Evolutionary conservation across 2,888 invertebrate genomes (phyloP).

Genomic region (Thymelicus lineola): DNA sequence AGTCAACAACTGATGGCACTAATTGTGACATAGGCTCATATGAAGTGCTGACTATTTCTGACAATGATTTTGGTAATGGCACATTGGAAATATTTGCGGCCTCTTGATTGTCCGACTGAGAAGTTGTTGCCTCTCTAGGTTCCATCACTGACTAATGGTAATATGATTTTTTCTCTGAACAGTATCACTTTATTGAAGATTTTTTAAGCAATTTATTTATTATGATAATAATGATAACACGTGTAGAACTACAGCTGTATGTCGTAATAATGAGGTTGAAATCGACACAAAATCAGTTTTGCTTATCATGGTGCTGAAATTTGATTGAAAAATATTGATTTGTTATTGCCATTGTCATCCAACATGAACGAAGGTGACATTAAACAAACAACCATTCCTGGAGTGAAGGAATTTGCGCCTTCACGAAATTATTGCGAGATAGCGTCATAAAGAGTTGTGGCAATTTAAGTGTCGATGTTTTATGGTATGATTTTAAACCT

Average conservation of each 20-base stretch:
- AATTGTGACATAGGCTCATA: no score
- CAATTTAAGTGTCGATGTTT: no score
- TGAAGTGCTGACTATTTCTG: background rate
- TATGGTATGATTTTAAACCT: no score
- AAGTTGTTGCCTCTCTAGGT: background rate
- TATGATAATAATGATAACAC: background rate
- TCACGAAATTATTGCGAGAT: background rate
- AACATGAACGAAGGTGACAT: background rate
- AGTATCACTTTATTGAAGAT: no score
- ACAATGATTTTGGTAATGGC: background rate
- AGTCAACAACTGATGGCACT: no score
- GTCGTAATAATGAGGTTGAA: background rate
- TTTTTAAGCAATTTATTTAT: background rate
- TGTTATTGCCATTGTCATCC: conserved; percentile 11
- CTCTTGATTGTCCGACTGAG: background rate
- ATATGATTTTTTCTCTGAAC: no score
- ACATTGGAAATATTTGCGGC: background rate
- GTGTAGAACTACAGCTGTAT: conserved; percentile 13
- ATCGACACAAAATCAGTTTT: conserved; percentile 15
- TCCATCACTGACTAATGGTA: background rate
- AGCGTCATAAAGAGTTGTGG: background rate
- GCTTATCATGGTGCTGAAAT: conserved; percentile 18
- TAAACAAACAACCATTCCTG: conserved; percentile 12
- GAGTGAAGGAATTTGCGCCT: background rate
- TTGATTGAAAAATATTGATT: conserved; percentile 28